Conservation (phyloP, 1,140 invertebrate species). For the Thaumatotibia leucotreta region DNA sequence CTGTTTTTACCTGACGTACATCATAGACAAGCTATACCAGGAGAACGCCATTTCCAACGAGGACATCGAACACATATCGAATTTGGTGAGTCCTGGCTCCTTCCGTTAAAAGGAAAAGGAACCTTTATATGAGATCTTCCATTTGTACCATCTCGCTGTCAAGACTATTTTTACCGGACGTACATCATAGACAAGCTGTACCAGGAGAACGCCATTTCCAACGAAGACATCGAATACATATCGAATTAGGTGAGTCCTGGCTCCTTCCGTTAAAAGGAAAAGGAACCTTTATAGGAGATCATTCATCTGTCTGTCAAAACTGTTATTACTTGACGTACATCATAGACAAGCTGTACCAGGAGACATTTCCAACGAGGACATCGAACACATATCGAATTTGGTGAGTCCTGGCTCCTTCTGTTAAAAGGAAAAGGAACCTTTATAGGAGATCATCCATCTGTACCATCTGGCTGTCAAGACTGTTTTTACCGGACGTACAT, state of each 20-base stretch:
- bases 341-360: constrained; percentile 48
- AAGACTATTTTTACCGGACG: not conserved
- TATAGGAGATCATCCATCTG: too few relatives aligned
- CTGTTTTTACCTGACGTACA: constrained; percentile 55
- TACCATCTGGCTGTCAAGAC: too few relatives aligned
- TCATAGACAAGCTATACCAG: constrained; percentile 56
- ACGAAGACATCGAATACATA: constrained; percentile 62
- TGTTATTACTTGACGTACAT: constrained; percentile 29
- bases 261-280: too few relatives aligned
- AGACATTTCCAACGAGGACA: constrained; percentile 57
- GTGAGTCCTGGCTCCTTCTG: too few relatives aligned
- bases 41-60: constrained; percentile 47
- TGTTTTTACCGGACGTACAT: too few relatives aligned
- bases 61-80: constrained; percentile 46
- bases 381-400: too few relatives aligned
- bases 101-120: too few relatives aligned
- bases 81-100: constrained; percentile 50
- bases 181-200: constrained; percentile 55
- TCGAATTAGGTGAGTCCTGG: constrained; percentile 43
- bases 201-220: constrained; percentile 45
- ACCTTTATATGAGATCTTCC: too few relatives aligned
- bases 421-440: too few relatives aligned
- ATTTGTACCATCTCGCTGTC: too few relatives aligned
- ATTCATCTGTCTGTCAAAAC: too few relatives aligned
- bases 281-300: too few relatives aligned